These are phyloP conservation scores for Sympetrum striolatum DNA, from an alignment of 2,888 invertebrate genomes.

Conservation along the genomic window DNA sequence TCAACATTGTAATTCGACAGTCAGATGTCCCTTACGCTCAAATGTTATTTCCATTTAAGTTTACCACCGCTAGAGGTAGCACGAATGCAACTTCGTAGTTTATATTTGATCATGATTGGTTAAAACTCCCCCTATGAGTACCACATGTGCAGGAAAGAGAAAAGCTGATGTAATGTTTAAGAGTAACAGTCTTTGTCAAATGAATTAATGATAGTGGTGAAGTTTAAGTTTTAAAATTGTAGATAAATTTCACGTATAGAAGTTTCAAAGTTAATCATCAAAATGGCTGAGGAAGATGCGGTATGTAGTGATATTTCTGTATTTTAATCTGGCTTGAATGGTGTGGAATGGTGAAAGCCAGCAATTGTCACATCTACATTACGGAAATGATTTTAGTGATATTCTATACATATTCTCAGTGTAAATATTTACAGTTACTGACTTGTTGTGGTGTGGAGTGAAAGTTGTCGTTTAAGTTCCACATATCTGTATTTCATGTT, in stretches of 20 bases:
- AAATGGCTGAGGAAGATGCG: constrained; percentile 65
- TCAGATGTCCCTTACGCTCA: neutral
- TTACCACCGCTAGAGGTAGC: neutral
- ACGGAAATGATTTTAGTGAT: neutral
- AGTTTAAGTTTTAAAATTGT: neutral
- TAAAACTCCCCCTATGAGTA: neutral
- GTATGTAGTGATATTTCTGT: constrained; percentile 56
- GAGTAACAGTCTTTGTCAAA: neutral
- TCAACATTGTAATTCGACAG: neutral
- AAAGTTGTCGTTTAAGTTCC: neutral
- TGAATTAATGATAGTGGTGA: neutral
- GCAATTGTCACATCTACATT: neutral
- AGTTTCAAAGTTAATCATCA: constrained; percentile 46
- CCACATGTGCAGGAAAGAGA: constrained; percentile 2
- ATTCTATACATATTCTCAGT: neutral
- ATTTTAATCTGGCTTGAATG: neutral
- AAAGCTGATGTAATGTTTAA: constrained; percentile 27
- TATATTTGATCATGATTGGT: neutral
- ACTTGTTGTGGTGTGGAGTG: neutral
- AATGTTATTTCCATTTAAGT: neutral
- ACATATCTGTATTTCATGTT: neutral
- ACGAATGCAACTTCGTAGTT: neutral
- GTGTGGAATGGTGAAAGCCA: neutral
- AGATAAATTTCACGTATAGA: neutral
- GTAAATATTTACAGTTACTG: neutral